Base-by-base conservation (phyloP, 37 sponge, comb jelly and placozoan species). In the Halisarca cf. caerulea region DNA sequence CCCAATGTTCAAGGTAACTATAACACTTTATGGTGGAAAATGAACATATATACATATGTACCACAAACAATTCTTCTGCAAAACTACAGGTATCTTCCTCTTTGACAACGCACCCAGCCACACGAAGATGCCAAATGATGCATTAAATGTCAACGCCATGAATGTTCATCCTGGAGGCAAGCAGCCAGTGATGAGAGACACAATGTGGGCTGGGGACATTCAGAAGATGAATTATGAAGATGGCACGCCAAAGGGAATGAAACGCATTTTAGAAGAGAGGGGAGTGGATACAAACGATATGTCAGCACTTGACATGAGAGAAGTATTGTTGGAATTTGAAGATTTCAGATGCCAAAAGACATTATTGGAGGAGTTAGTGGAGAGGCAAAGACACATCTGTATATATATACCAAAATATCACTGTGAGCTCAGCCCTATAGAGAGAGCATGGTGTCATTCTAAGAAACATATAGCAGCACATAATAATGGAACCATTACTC, bases 101-200 rank as follows among this genome's bases (percentile, higher is more conserved):
- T 90, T 85, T 85, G 86, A 90, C 51, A 54, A 90, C 59, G 79
- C 77, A 21, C 58, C 81, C 20, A 47, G 39, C 20, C 91, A 80
- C 60, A 43, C 43, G 20, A 86, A 47, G 78, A 27, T 66, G 28
- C 72, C 80, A n/a, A 32, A 83, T 33, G 83, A 83, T 69, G 73
- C 72, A 14, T 73, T 87, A 32, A 79, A 80, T 59, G 82, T 40
- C 54, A 58, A 73, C 20, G 64, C 43, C 47, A 91, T 87, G 88
- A 91, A 91, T 72, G 84, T 91, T n/a, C 3, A 24, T 37, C 82
- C 82, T 23, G 91, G 91, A 25, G 91, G 91, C 5, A 71, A 71
- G 44, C 88, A 88, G 34, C 84, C 91, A 42, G 64, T 39, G 51
- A 91, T 87, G 84, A 40, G 75, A 8, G 81, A 83, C 40, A 87